Percentiles rank a stretch among this genome's conserved stretches.
These are phyloP conservation scores for Biston betularia DNA, from an alignment of 2,888 invertebrate genomes.

Conservation along the genomic window DNA sequence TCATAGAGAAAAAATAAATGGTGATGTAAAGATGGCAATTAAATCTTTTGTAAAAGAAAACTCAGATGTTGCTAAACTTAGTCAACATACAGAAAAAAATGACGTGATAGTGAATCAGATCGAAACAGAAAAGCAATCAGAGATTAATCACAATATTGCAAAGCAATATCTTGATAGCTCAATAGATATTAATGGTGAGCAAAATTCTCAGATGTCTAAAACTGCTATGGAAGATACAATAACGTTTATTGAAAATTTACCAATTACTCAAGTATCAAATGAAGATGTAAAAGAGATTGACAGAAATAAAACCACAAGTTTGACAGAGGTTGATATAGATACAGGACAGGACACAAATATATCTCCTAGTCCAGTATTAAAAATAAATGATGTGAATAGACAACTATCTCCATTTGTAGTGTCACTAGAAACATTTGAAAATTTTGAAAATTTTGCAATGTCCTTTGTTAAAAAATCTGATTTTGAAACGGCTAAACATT, in stretches of 20 bases:
- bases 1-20: not conserved
- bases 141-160: not conserved
- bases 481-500: constrained; percentile 56
- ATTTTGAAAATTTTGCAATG: constrained; percentile 67
- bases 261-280: not conserved
- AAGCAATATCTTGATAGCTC: not conserved
- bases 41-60: not conserved
- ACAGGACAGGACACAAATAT: constrained; percentile 38
- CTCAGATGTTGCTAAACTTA: not conserved
- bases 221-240: constrained; percentile 15
- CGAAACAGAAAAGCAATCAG: not conserved
- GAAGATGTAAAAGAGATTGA: constrained; percentile 13
- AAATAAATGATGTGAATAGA: constrained; percentile 45
- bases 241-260: constrained; percentile 12
- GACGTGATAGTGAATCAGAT: not conserved
- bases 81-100: not conserved
- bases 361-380: constrained; percentile 63
- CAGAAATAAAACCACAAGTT: constrained; percentile 21
- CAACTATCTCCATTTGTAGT: constrained; percentile 59
- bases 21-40: not conserved
- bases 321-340: constrained; percentile 4
- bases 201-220: constrained; percentile 4
- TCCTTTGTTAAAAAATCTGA: constrained; percentile 61
- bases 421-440: constrained; percentile 69
- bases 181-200: not conserved